These are phyloP conservation scores for Bombus confusus DNA, from an alignment of 1,140 invertebrate species.

Conservation along the genomic window DNA sequence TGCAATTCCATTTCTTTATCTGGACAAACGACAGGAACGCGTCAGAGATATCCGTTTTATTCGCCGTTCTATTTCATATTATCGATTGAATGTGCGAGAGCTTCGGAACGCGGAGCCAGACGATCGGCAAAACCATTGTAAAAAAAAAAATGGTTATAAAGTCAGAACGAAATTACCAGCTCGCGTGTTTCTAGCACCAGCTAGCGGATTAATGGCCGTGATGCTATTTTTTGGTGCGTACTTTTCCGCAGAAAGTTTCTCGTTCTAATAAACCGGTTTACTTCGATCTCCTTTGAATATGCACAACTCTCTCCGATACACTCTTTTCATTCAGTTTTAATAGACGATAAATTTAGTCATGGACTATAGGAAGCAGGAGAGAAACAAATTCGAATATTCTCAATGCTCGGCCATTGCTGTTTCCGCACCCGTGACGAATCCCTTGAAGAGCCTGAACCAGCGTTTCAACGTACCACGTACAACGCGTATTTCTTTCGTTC, in stretches of 20 bases:
- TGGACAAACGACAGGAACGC: too few relatives aligned
- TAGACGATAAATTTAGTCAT: not conserved
- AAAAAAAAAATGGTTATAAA: not conserved
- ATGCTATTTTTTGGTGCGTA: not conserved
- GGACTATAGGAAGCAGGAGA: not conserved
- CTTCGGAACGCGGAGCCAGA: too few relatives aligned
- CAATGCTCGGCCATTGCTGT: not conserved
- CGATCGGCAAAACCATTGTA: not conserved
- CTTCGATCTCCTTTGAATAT: not conserved
- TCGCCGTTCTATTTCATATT: too few relatives aligned
- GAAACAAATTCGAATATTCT: too few relatives aligned
- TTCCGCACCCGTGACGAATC: not conserved
- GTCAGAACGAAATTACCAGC: not conserved
- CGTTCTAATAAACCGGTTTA: conserved; percentile 20
- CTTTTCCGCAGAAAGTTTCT: conserved; percentile 17
- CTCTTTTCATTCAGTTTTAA: not conserved
- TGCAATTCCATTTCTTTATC: too few relatives aligned
- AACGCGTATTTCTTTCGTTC: not conserved
- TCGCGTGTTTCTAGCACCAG: not conserved
- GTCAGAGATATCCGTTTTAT: too few relatives aligned
- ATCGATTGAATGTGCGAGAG: too few relatives aligned
- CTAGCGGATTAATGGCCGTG: not conserved
- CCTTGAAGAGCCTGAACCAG: not conserved
- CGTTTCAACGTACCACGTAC: not conserved
- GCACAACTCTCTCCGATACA: not conserved